A percentile compares a stretch with the other conserved stretches of the same genome.
phyloP scores from a whole-genome alignment of 2,888 invertebrate species.

The Eurois occulta region DNA sequence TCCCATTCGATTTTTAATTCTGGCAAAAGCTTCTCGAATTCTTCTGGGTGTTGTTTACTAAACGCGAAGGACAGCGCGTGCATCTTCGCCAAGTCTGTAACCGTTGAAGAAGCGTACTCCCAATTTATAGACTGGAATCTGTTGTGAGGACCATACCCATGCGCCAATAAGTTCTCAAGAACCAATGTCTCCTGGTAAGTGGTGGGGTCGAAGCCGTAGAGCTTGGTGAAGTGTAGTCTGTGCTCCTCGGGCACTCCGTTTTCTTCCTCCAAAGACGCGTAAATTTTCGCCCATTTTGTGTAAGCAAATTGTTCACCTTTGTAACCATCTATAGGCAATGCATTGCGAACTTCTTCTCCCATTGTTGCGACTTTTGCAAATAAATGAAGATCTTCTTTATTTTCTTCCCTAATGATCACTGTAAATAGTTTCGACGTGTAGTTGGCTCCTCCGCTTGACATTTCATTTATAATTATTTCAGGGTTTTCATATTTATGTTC shows the following conservation, averaged over 20 bases:
- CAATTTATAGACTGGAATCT: constrained; percentile 71
- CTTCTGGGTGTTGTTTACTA: constrained; percentile 69
- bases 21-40: constrained; percentile 49
- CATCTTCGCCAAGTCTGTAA: constrained; percentile 72
- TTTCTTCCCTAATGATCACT: constrained; percentile 65
- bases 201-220: constrained; percentile 65
- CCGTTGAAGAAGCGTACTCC: constrained; percentile 68
- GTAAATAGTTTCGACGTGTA: constrained; percentile 75
- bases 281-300: constrained; percentile 49
- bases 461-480: constrained; percentile 67
- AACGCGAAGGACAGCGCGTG: constrained; percentile 78
- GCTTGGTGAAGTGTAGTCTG: constrained; percentile 66
- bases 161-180: constrained; percentile 70
- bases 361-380: constrained; percentile 76
- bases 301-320: constrained; percentile 62
- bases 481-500: constrained; percentile 67
- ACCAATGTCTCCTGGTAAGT: constrained; percentile 73
- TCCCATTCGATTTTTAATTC: not conserved
- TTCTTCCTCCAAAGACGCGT: constrained; percentile 57
- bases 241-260: constrained; percentile 61
- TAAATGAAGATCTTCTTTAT: constrained; percentile 70
- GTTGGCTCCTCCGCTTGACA: constrained; percentile 76
- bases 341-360: constrained; percentile 21
- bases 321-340: constrained; percentile 26
- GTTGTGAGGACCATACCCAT: constrained; percentile 71